Base-by-base conservation (phyloP, 2,113 vertebrate species). In the Nothoprocta perdicaria region DNA sequence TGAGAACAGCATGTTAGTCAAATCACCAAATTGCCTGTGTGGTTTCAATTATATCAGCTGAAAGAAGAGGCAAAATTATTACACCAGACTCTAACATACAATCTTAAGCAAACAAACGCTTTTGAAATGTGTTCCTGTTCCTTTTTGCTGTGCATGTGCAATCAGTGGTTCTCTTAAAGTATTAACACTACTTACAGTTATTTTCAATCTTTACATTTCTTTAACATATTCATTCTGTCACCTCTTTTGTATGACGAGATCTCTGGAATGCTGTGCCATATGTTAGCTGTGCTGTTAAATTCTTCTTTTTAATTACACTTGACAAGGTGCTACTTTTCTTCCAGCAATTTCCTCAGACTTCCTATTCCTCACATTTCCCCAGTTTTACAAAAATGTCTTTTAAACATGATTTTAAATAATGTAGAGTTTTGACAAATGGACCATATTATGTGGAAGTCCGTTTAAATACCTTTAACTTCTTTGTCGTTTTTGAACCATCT, bases 401-500 rank as follows among this genome's bases (percentile, higher is more conserved):
- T 80, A 84, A 79, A 8, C 26, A 4, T 11, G n/a, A 74, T 62
- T 90, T 16, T 71, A 76, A 58, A 81, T 48, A 77, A 53, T 9
- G 0, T 18, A 57, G 2, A 40, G 4, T 24, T 89, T 40, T 82
- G 31, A 31, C 17, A 77, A 40, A 3, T 45, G 40, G n/a, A 78
- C 4, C 6, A 75, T 80, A 80, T 61, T 53, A 82, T 15, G 89
- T 15, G 11, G 31, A 78, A 89, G 21, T 40, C 12, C 6, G 38
- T 69, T 71, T 31, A 38, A 84, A 96, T 98, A 99, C 99, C 99
- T 98, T 99, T 98, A 86, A 99, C 99, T 96, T 99, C 99, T 96
- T 99, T 99, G 93, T 99, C 99, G 0, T 99, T 99, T 95, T 99
- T 98, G 97, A 99, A 99, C 99, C 99, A 99, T 97, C 98, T 98